phyloP scores from a whole-genome alignment of 2,113 vertebrate species.

The Melanerpes aurifrons region DNA sequence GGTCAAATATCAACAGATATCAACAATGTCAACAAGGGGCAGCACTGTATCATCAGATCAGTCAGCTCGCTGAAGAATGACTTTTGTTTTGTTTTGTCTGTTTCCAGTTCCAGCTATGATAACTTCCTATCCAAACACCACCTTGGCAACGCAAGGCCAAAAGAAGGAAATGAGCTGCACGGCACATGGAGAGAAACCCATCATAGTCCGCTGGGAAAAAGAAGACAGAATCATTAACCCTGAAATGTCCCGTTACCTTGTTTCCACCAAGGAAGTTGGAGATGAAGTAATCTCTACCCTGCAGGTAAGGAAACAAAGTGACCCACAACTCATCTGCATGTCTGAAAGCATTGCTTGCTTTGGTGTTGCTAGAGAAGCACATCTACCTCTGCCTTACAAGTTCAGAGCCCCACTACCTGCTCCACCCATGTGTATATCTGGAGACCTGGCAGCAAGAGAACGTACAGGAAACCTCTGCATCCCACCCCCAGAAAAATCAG shows the following conservation, averaged over 20 bases:
- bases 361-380: neutral
- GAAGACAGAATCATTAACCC: conserved; percentile 98
- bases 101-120: conserved; percentile 97
- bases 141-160: conserved; percentile 94
- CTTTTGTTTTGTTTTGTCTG: neutral
- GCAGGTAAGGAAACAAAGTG: conserved; percentile 78
- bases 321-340: neutral
- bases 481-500: neutral
- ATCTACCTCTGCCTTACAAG: neutral
- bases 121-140: conserved; percentile 97
- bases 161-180: conserved; percentile 97
- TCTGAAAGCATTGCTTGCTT: neutral
- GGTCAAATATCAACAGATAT: neutral
- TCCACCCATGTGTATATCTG: fast-evolving
- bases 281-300: conserved; percentile 95
- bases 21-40: neutral
- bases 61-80: neutral
- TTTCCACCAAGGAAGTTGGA: conserved; percentile 92
- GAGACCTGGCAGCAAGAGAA: neutral
- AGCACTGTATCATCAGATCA: neutral
- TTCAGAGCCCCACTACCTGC: fast-evolving
- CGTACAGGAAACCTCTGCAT: neutral
- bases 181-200: conserved; percentile 95
- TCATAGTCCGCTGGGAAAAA: conserved; percentile 99
- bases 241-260: conserved; percentile 94